Evolutionary conservation across 1,140 invertebrate genomes (phyloP).

Genomic region (Drosophila dunni): DNA sequence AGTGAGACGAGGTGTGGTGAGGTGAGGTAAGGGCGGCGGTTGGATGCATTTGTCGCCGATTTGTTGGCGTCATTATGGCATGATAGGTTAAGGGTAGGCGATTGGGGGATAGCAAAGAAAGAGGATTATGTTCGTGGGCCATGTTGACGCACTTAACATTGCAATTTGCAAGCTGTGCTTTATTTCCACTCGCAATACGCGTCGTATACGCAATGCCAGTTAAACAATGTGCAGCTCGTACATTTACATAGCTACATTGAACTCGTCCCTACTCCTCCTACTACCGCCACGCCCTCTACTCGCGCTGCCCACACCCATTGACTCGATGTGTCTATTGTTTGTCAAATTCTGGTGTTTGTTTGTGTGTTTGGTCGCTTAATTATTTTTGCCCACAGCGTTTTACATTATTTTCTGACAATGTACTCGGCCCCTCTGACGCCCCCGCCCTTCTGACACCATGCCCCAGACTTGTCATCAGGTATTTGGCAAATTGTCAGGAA

Average conservation of each 20-base stretch:
- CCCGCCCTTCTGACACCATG: neutral
- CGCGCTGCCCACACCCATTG: neutral
- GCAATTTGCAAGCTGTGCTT: conserved; percentile 65
- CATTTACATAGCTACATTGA: conserved; percentile 24
- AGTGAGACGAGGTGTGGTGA: neutral
- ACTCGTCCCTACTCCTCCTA: neutral
- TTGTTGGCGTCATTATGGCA: conserved; percentile 78
- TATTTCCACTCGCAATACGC: conserved; percentile 49
- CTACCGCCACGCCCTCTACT: neutral
- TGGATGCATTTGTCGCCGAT: conserved; percentile 67
- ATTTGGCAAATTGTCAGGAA: conserved; percentile 19
- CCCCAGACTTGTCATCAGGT: neutral
- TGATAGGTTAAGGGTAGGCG: conserved; percentile 8
- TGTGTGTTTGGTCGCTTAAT: conserved; percentile 61
- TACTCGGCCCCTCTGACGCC: neutral
- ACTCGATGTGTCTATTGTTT: conserved; percentile 59
- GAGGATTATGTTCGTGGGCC: conserved; percentile 29
- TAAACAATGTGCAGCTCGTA: conserved; percentile 53
- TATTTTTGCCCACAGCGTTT: conserved; percentile 62
- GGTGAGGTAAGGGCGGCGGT: neutral
- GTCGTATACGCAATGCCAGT: conserved; percentile 56
- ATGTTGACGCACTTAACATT: conserved; percentile 63
- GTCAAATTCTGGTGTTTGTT: conserved; percentile 35
- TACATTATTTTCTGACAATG: conserved; percentile 17
- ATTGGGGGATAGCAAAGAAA: neutral